These are phyloP conservation scores for Catotricha subobsoleta DNA, from an alignment of 2,888 invertebrate genomes.

Conservation along the genomic window DNA sequence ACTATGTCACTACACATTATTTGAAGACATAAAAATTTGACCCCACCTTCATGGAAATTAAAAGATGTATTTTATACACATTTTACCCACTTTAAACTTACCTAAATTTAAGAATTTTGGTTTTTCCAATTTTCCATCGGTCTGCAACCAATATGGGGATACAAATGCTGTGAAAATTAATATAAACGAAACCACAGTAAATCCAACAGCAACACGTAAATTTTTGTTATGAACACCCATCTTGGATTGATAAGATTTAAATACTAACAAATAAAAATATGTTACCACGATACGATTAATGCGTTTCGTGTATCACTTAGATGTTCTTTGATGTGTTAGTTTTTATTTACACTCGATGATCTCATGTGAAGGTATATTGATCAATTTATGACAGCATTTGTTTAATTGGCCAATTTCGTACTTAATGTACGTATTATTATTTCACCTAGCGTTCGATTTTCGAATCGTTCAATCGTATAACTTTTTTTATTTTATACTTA, in stretches of 20 bases:
- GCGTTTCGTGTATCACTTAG: not conserved
- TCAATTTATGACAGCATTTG: too few species aligned
- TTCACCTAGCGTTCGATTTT: too few species aligned
- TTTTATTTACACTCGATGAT: too few species aligned
- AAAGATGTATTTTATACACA: not conserved
- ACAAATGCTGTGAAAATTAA: constrained; percentile 65
- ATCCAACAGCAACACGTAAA: constrained; percentile 36
- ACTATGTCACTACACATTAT: too few species aligned
- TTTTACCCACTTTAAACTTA: constrained; percentile 26
- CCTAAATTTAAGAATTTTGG: constrained; percentile 69
- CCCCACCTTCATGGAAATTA: not conserved
- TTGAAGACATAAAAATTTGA: not conserved
- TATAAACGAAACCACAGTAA: constrained; percentile 46
- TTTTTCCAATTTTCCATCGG: constrained; percentile 53
- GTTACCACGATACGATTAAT: too few species aligned
- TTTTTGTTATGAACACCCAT: constrained; percentile 29
- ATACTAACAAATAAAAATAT: too few species aligned
- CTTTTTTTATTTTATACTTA: too few species aligned
- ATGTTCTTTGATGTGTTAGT: too few species aligned
- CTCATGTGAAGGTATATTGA: too few species aligned
- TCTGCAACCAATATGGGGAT: constrained; percentile 76
- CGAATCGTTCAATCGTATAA: too few species aligned
- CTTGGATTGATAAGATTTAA: constrained; percentile 5
- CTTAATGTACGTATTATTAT: too few species aligned
- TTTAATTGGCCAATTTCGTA: too few species aligned